Percentiles rank a stretch among this genome's conserved stretches.
phyloP scores from a whole-genome alignment of 1,140 invertebrate genomes.

The Drosophila teissieri region DNA sequence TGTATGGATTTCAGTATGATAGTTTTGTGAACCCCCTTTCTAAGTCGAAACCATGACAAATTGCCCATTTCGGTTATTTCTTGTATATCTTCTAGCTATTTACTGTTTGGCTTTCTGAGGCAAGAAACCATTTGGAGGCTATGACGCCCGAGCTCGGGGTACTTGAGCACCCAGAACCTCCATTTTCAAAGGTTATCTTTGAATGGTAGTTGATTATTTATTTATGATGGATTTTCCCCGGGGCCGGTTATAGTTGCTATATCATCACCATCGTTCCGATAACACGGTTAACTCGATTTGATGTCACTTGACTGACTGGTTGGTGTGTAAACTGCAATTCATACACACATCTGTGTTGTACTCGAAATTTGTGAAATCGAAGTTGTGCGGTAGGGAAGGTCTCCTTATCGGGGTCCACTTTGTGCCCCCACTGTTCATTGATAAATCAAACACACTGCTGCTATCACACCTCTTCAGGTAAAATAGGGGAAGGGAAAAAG shows the following conservation, averaged over 20 bases:
- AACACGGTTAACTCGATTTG: conserved; percentile 53
- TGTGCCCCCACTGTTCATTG: conserved; percentile 62
- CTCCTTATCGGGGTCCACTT: conserved; percentile 57
- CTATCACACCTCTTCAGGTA: conserved; percentile 26
- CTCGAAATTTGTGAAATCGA: conserved; percentile 30
- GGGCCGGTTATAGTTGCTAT: conserved; percentile 35
- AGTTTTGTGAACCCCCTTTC: conserved; percentile 4
- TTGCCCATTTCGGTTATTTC: conserved; percentile 1
- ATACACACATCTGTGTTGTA: conserved; percentile 1
- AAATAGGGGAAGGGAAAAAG: neutral
- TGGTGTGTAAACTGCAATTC: conserved; percentile 33
- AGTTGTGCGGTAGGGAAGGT: neutral
- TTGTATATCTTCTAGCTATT: conserved; percentile 19
- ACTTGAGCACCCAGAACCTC: neutral
- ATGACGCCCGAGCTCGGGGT: conserved; percentile 25
- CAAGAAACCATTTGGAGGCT: conserved; percentile 16
- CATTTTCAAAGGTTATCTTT: conserved; percentile 23
- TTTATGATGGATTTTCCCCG: conserved; percentile 61
- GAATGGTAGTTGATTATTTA: conserved; percentile 36
- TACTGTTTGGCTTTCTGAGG: conserved; percentile 5
- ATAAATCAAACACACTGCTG: conserved; percentile 47
- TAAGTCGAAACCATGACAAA: conserved; percentile 3
- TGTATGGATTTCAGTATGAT: neutral
- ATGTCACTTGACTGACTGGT: conserved; percentile 28
- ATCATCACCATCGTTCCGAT: conserved; percentile 48